Evolutionary conservation across 2,888 invertebrate species (phyloP), one percentile per base, ranked within the genome.

Genomic region (Ochropacha duplaris): DNA sequence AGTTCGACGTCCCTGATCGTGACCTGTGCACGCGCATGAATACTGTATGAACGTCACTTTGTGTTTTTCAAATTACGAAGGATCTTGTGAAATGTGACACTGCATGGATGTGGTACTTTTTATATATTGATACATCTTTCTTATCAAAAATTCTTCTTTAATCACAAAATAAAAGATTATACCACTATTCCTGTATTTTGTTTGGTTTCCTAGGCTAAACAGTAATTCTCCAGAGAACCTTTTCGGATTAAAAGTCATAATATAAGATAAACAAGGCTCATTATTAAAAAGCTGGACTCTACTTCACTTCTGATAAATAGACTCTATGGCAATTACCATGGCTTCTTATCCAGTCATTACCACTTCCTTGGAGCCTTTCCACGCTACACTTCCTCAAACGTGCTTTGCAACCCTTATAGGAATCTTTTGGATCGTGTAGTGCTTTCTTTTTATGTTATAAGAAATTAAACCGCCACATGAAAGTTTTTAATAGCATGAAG

Each of bases 1-100:
- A 82, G 90, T 90, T 89, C 87, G 86, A 76, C 76, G 86, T 81
- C 88, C 91, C 82, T 90, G 91, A 89, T 88, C 91, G 87, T 92
- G 92, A 91, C 91, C 91, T 79, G 88, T 77, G 86, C 78, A 65
- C 62, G 74, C 84, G 81, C 84, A 89, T 90, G 88, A 81, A 92
- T 90, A 87, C 80, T 87, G 86, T 80, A 90, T 90, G 86, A 84
- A 83, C 73, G 73, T 78, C 76, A 79, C 74, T 76, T 74, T 71
- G 74, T 79, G 61, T 65, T 69, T 68, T 68, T 66, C 55, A 58
- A 67, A 64, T 65, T 60, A 50, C 54, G 57, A 54, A 39, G 51
- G 61, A 60, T 55, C 62, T 58, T 60, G 54, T 56, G 49, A 57
- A 52, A 31, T 16, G 12, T 52, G 31, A 28, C 24, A 11, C 51